Evolutionary conservation across 2,113 vertebrate genomes (phyloP), one percentile per base, ranked within the genome.

Genomic region (Ibidorhyncha struthersii): DNA sequence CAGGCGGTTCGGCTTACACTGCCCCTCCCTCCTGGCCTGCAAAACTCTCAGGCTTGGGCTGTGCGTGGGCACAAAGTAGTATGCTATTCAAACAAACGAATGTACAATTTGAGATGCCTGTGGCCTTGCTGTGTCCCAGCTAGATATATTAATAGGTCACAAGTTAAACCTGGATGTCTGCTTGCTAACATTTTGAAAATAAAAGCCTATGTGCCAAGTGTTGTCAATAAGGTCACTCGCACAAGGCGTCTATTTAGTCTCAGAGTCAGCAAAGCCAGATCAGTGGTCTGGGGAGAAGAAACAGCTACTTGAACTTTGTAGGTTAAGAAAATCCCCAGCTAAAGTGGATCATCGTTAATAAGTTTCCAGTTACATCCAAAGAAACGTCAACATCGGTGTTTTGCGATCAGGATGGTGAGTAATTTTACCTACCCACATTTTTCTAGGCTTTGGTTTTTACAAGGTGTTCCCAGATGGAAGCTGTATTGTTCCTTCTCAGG

Each of bases 241-340:
- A 97, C 95, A 96, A 96, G 73, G 69, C 27, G 0, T 4, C 94
- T 65, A 96, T 97, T 97, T 96, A 97, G 91, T 89, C 74, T 90
- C 14, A 40, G 80, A 90, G 88, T 67, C 47, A 0, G 81, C 77
- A 92, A 84, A 96, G 86, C 89, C 93, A 92, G 82, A 65, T 70
- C 91, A 93, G 86, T 85, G 95, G 94, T 96, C 91, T 92, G 80
- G 61, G 69, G 47, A 94, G 88, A 96, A 97, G 86, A 97, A 97
- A 96, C 73, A 95, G 69, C 94, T 97, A 86, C 92, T 97, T 97
- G 89, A 97, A 91, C 92, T 95, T 97, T 94, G 96, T 97, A 97
- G 96, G 97, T 97, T 95, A 97, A 96, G 93, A 97, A 97, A 97
- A 97, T 89, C 89, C 80, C 83, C 61, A 50, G 70, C 77, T 97